Evolutionary conservation across 2,888 invertebrate genomes (phyloP).

Genomic region (Nymphalis c-album): DNA sequence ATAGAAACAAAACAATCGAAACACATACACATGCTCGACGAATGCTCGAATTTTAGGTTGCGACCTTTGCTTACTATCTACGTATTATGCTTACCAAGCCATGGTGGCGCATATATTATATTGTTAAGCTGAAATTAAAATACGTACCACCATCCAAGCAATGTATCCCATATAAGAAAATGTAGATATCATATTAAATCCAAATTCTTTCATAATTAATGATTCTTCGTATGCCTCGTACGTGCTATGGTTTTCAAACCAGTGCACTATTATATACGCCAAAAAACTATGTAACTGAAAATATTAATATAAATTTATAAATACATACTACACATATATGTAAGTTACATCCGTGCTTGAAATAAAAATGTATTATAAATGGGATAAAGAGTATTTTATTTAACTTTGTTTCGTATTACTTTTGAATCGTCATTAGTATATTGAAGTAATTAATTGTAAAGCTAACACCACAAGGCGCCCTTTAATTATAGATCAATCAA

Average conservation of each 20-base stretch:
- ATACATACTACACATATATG: background rate
- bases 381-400: too few species aligned
- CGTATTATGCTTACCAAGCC: too few species aligned
- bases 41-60: too few species aligned
- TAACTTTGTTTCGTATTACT: too few species aligned
- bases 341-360: background rate
- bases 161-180: slow-evolving; percentile 56
- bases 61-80: too few species aligned
- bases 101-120: background rate
- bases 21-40: too few species aligned
- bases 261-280: slow-evolving; percentile 45
- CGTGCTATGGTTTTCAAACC: slow-evolving; percentile 60
- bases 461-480: too few species aligned
- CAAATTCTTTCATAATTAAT: slow-evolving; percentile 57
- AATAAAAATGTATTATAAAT: too few species aligned
- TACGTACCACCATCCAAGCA: slow-evolving; percentile 57
- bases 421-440: too few species aligned
- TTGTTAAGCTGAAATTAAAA: background rate
- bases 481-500: too few species aligned
- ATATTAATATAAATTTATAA: background rate
- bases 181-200: slow-evolving; percentile 56
- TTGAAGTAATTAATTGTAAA: too few species aligned
- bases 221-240: slow-evolving; percentile 54
- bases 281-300: slow-evolving; percentile 22
- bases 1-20: too few species aligned